Conservation (phyloP, 2,888 invertebrate species). For the Phalera bucephala region DNA sequence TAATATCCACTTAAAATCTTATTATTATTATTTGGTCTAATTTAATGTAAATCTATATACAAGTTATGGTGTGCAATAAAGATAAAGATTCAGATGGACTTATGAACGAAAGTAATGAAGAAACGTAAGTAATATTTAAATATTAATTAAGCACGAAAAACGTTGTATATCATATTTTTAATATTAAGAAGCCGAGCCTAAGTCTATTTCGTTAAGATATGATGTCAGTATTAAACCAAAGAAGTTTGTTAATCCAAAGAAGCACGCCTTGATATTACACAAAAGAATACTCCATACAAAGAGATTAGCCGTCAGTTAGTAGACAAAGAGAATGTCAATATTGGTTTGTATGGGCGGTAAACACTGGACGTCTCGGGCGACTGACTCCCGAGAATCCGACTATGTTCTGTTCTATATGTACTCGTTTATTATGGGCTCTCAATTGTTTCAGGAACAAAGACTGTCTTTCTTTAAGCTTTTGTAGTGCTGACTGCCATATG, state of each 20-base stretch:
- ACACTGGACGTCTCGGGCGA: slow-evolving; percentile 56
- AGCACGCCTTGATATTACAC: slow-evolving; percentile 40
- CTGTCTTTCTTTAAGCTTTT: slow-evolving; percentile 30
- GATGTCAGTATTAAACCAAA: slow-evolving; percentile 4
- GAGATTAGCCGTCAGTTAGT: slow-evolving; percentile 69
- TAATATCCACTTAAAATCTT: too few relatives aligned
- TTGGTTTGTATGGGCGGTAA: slow-evolving; percentile 69
- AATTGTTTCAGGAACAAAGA: slow-evolving; percentile 63
- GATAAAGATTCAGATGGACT: too few relatives aligned
- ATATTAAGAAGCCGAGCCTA: not conserved
- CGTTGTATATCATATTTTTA: not conserved
- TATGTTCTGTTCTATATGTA: slow-evolving; percentile 44
- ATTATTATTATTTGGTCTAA: too few relatives aligned
- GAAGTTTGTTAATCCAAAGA: slow-evolving; percentile 27
- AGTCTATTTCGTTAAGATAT: not conserved
- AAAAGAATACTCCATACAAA: slow-evolving; percentile 64
- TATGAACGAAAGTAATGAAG: too few relatives aligned
- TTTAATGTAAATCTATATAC: too few relatives aligned
- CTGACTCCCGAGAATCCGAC: slow-evolving; percentile 63
- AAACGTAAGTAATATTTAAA: too few relatives aligned
- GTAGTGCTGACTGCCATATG: slow-evolving; percentile 6
- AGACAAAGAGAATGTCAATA: slow-evolving; percentile 77
- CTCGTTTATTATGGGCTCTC: slow-evolving; percentile 42
- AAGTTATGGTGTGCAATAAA: too few relatives aligned
- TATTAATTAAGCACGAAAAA: not conserved